Conservation (phyloP, 2,797 vertebrate species). For the Channallabes apus region DNA sequence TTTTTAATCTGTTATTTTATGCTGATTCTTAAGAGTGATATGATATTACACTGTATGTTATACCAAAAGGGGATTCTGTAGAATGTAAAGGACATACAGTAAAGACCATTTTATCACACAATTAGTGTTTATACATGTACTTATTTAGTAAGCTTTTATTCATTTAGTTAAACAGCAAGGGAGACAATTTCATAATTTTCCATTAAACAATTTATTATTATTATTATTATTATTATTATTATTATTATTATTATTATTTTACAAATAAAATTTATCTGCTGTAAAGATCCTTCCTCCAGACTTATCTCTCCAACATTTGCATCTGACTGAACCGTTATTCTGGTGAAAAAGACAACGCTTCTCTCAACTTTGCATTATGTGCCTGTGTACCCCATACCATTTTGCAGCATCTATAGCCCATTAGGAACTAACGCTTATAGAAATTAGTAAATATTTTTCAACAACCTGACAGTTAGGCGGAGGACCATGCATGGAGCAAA, state of each 20-base stretch:
- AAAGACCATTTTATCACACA: not conserved
- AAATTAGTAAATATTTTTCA: conserved; percentile 5
- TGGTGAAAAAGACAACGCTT: not conserved
- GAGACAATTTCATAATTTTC: not conserved
- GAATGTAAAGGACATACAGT: no score
- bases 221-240: no score
- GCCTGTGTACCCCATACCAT: conserved; percentile 16
- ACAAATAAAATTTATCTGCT: not conserved
- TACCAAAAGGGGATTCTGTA: not conserved
- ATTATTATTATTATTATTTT: not conserved
- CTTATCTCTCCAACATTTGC: not conserved
- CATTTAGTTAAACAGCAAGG: not conserved
- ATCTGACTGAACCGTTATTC: not conserved
- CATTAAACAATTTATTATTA: no score
- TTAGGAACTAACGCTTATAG: not conserved
- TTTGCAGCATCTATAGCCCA: conserved; percentile 6
- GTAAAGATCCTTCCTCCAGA: not conserved
- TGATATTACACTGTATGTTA: not conserved
- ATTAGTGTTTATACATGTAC: not conserved
- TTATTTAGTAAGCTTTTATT: not conserved
- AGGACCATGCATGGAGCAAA: not conserved
- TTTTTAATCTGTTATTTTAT: not conserved
- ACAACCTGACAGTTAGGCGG: not conserved
- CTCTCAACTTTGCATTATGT: not conserved
- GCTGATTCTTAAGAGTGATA: not conserved